A percentile compares a stretch with the other conserved stretches of the same genome.
These are phyloP conservation scores for Drosophila kurseongensis DNA, from an alignment of 1,140 invertebrate species.

Conservation along the genomic window DNA sequence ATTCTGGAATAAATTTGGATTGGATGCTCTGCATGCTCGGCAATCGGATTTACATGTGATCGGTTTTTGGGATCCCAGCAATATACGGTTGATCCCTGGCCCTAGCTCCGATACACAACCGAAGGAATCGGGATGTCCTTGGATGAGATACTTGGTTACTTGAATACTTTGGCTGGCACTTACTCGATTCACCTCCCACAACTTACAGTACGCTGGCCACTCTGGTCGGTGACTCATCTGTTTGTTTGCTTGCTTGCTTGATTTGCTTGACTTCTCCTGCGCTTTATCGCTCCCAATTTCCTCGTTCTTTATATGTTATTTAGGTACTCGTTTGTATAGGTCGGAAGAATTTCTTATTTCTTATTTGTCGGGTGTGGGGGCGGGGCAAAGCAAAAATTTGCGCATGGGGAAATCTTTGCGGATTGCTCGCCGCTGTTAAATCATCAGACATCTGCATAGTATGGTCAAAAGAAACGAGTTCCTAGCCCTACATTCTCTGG, in stretches of 20 bases:
- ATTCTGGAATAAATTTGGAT: neutral
- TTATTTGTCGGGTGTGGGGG: slow-evolving; percentile 4
- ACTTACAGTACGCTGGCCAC: slow-evolving; percentile 44
- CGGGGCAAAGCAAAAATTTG: slow-evolving; percentile 66
- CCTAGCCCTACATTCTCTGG: slow-evolving; percentile 2
- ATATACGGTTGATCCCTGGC: slow-evolving; percentile 1
- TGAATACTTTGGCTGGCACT: slow-evolving; percentile 23
- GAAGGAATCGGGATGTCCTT: slow-evolving; percentile 21
- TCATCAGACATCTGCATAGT: slow-evolving; percentile 85
- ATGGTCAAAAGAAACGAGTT: slow-evolving; percentile 83
- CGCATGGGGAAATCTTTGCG: slow-evolving; percentile 38
- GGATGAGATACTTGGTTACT: slow-evolving; percentile 11
- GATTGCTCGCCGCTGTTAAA: slow-evolving; percentile 57
- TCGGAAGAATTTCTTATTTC: slow-evolving; percentile 22
- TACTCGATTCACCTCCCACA: slow-evolving; percentile 42
- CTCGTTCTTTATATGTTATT: slow-evolving; percentile 19
- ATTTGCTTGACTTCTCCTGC: slow-evolving; percentile 3
- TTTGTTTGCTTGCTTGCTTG: neutral
- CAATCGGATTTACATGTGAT: neutral
- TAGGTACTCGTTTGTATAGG: slow-evolving; percentile 21
- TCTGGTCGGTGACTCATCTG: slow-evolving; percentile 37
- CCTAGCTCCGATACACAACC: slow-evolving; percentile 14
- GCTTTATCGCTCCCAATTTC: neutral
- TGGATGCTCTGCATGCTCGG: slow-evolving; percentile 4
- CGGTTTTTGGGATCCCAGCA: neutral